A percentile compares a stretch with the other conserved stretches of the same genome.
Evolutionary conservation across 1,140 invertebrate species (phyloP).

Genomic region (Odontomachus brunneus): DNA sequence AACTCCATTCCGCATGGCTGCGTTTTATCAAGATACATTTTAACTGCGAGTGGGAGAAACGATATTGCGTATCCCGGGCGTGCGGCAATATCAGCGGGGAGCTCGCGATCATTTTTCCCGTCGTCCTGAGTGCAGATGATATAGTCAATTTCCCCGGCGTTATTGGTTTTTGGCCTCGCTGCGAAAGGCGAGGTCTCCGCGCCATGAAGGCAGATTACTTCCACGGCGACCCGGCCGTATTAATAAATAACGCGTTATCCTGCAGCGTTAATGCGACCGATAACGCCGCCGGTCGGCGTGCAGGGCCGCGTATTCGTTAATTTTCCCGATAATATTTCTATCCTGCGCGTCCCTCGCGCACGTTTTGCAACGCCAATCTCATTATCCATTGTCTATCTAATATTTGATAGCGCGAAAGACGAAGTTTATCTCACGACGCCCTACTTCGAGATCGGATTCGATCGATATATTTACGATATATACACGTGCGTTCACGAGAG

Average conservation of each 20-base stretch:
- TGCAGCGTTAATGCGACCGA: background rate
- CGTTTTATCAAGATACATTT: slow-evolving; percentile 49
- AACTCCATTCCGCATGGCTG: slow-evolving; percentile 1
- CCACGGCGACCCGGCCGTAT: slow-evolving; percentile 14
- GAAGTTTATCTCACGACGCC: background rate
- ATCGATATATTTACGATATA: slow-evolving; percentile 19
- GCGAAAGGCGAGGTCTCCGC: slow-evolving; percentile 8
- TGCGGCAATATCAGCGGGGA: slow-evolving; percentile 37
- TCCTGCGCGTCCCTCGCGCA: background rate
- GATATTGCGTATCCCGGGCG: slow-evolving; percentile 44
- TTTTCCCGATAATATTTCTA: background rate
- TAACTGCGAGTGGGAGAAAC: slow-evolving; percentile 52
- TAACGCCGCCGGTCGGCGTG: too few relatives aligned
- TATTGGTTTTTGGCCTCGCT: slow-evolving; percentile 49
- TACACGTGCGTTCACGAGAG: background rate
- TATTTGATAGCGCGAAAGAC: slow-evolving; percentile 1
- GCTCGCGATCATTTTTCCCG: slow-evolving; percentile 41
- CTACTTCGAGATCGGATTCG: background rate
- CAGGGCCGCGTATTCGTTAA: background rate
- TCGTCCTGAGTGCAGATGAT: slow-evolving; percentile 50
- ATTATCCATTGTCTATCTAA: background rate
- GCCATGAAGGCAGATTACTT: slow-evolving; percentile 35
- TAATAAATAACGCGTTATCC: slow-evolving; percentile 44
- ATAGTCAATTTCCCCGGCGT: slow-evolving; percentile 52
- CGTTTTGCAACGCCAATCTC: background rate